A percentile compares a stretch with the other conserved stretches of the same genome.
These are phyloP conservation scores for Agrochola litura DNA, from an alignment of 2,888 invertebrate species.

Conservation along the genomic window DNA sequence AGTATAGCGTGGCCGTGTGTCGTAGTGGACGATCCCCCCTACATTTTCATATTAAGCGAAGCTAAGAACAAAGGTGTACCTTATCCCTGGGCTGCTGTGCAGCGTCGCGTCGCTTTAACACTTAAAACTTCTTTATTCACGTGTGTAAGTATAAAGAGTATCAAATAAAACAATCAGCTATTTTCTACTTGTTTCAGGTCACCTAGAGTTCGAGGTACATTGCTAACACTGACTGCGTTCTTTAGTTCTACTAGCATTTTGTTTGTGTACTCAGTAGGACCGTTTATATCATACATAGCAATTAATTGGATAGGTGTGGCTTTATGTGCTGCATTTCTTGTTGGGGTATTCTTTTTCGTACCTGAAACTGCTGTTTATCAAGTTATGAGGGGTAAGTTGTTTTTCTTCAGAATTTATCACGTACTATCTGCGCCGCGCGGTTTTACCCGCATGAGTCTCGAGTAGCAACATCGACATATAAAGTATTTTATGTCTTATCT, in stretches of 20 bases:
- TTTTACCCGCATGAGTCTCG: too few species aligned
- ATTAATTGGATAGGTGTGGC: constrained; percentile 65
- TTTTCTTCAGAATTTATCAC: neutral
- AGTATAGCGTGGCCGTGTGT: too few species aligned
- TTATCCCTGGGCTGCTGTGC: too few species aligned
- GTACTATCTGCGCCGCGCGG: neutral
- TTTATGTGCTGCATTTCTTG: constrained; percentile 57
- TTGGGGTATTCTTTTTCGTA: constrained; percentile 60
- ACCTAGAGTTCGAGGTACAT: constrained; percentile 72
- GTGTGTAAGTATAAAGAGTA: neutral
- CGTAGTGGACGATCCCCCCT: too few species aligned
- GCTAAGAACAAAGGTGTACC: too few species aligned
- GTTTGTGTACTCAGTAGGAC: constrained; percentile 67
- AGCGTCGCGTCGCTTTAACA: too few species aligned
- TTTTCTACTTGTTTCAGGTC: constrained; percentile 69
- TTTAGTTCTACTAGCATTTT: constrained; percentile 71
- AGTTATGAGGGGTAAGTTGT: constrained; percentile 69
- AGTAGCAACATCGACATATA: too few species aligned
- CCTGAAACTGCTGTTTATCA: constrained; percentile 76
- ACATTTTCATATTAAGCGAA: too few species aligned
- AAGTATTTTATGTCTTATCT: too few species aligned
- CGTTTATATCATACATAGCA: constrained; percentile 67
- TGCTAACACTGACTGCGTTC: constrained; percentile 70
- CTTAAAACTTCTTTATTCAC: too few species aligned
- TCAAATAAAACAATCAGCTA: neutral